A percentile compares a stretch with the other conserved stretches of the same genome.
Evolutionary conservation across 2,888 invertebrate genomes (phyloP).

Genomic region (Germaria angustata): DNA sequence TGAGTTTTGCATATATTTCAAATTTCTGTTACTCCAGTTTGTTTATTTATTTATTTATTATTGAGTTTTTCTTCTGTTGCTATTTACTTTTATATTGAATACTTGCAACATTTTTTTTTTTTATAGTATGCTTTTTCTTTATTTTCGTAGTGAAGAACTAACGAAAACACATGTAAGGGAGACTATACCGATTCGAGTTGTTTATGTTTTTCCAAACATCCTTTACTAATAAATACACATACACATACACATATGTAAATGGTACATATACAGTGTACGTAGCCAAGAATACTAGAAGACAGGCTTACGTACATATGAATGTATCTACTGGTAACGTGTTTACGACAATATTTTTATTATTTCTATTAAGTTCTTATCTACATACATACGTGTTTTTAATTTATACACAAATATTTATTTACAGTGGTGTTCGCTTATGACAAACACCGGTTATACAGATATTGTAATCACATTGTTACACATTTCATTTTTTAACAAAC

Average conservation of each 20-base stretch:
- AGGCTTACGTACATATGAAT: background rate
- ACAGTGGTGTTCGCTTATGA: too few relatives aligned
- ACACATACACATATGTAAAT: background rate
- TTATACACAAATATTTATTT: too few relatives aligned
- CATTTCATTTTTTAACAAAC: too few relatives aligned
- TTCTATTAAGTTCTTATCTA: conserved; percentile 17
- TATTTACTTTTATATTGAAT: background rate
- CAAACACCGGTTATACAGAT: too few relatives aligned
- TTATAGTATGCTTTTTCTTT: background rate
- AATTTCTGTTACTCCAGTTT: background rate
- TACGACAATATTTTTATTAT: conserved; percentile 49
- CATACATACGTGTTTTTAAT: too few relatives aligned
- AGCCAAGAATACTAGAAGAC: too few relatives aligned
- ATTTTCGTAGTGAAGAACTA: background rate
- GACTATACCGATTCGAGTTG: background rate
- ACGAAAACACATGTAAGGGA: background rate
- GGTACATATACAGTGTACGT: background rate
- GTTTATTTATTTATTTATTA: background rate
- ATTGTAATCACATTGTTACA: too few relatives aligned
- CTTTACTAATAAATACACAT: too few relatives aligned
- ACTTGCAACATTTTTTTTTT: background rate
- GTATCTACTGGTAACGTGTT: conserved; percentile 20
- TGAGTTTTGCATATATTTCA: background rate
- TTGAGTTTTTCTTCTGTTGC: background rate
- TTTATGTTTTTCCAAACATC: background rate